Evolutionary conservation across 2,113 vertebrate genomes (phyloP), one percentile per base, ranked within the genome.

Genomic region (Dasypus novemcinctus): DNA sequence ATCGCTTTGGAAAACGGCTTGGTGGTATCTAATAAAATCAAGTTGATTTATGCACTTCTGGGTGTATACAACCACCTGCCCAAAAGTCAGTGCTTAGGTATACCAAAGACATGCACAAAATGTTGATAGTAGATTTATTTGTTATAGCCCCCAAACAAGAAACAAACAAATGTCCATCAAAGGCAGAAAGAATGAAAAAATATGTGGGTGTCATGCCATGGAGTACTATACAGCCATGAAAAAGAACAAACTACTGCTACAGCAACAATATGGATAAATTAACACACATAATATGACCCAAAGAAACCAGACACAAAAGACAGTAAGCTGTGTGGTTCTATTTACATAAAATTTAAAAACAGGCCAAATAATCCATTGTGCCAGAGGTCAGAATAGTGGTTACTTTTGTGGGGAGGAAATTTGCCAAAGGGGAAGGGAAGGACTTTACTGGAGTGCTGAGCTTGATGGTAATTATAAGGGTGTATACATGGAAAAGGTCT

Each of bases 191-290:
- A 13, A 66, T 75, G 49, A 43, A 27, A 4, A 20, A 20, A 66
- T 1, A n/a, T 31, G 59, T 1, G 0, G 18, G 41, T 5, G 1
- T 46, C 25, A 6, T 4, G 2, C 4, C 1, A 7, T 18, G 9
- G 59, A 92, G 68, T 46, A 75, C 14, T 82, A 46, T 46, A 61
- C 27, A 61, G 15, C 9, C 59, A 15, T 3, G 15, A 90, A 80
- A 71, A 91, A 74, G 64, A 63, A 36, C 6, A 27, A 33, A 0
- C 64, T 69, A 8, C 14, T 29, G 27, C 63, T 61, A n/a, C 31
- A 4, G 46, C 38, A 33, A 31, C 14, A n/a, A 4, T 23, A 29
- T 5, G 8, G 38, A 31, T 63, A 17, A 68, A 82, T 61, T 76
- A 49, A 61, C 20, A 21, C 25, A 38, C 7, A 11, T 9, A 49